phyloP scores from a whole-genome alignment of 2,113 vertebrate genomes.

The Diphyllodes magnificus region DNA sequence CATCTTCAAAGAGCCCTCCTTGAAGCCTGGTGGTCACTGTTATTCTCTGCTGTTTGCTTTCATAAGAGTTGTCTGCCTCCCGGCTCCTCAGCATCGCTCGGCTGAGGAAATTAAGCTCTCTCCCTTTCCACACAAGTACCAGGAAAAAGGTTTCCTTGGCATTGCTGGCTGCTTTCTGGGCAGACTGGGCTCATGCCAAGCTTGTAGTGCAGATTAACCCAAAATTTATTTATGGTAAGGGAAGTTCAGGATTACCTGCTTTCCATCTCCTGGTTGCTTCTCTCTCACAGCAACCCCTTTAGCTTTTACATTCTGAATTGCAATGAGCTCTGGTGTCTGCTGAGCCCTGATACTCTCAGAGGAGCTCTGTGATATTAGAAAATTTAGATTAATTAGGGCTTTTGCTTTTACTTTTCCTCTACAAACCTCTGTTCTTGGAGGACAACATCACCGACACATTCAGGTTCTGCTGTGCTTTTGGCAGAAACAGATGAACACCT shows the following conservation, averaged over 20 bases:
- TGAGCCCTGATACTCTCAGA: not conserved
- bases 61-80: not conserved
- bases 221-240: not conserved
- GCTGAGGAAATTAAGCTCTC: not conserved
- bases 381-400: conserved; percentile 17
- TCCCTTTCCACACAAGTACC: not conserved
- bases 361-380: conserved; percentile 10
- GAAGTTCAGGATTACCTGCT: not conserved
- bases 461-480: not conserved
- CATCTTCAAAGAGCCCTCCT: not conserved
- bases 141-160: not conserved
- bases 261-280: not conserved
- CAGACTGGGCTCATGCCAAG: not conserved
- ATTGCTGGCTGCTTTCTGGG: not conserved
- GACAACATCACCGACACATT: not conserved
- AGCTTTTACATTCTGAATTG: not conserved
- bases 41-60: not conserved
- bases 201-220: not conserved
- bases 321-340: not conserved
- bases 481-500: not conserved
- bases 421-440: not conserved
- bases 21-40: not conserved
- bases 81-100: fast-evolving
- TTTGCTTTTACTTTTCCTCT: not conserved
- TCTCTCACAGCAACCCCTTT: not conserved